These are phyloP conservation scores for Hippocampus kuda DNA, from an alignment of 2,797 vertebrate species.

Conservation along the genomic window DNA sequence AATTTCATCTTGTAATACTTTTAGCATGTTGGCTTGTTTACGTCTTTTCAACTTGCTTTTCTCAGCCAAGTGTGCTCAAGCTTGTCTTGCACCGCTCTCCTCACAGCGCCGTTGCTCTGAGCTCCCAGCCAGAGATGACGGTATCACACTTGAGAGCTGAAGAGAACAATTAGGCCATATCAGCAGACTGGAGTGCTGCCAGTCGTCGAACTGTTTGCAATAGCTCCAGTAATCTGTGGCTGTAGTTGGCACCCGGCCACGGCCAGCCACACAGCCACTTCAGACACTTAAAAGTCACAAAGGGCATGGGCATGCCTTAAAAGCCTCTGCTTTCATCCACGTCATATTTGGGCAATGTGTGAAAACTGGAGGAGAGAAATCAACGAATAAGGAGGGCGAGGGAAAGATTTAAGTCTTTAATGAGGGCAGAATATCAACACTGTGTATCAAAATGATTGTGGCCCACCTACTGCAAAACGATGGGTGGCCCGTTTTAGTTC, in stretches of 20 bases:
- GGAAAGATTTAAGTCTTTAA: constrained; percentile 51
- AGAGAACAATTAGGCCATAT: constrained; percentile 67
- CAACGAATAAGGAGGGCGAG: constrained; percentile 32
- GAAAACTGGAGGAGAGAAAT: constrained; percentile 17
- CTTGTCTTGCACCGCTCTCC: not conserved
- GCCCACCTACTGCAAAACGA: constrained; percentile 62
- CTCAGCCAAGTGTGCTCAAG: not conserved
- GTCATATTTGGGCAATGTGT: constrained; percentile 27
- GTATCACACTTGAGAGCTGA: constrained; percentile 52
- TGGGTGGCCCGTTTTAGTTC: constrained; percentile 54
- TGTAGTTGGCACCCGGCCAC: constrained; percentile 51
- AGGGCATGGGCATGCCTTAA: constrained; percentile 41
- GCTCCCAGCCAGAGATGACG: constrained; percentile 21
- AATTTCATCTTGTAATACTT: not conserved
- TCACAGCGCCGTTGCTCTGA: not conserved
- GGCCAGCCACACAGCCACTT: constrained; percentile 42
- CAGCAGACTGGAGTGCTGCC: constrained; percentile 55
- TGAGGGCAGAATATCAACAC: constrained; percentile 58
- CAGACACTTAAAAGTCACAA: constrained; percentile 54
- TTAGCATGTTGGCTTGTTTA: not conserved
- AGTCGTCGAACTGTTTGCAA: constrained; percentile 45
- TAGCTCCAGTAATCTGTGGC: constrained; percentile 57
- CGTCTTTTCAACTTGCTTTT: not conserved
- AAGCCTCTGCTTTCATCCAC: constrained; percentile 37
- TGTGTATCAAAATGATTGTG: constrained; percentile 43